phyloP scores from a whole-genome alignment of 2,113 vertebrate species.

The Antechinus stuartii region DNA sequence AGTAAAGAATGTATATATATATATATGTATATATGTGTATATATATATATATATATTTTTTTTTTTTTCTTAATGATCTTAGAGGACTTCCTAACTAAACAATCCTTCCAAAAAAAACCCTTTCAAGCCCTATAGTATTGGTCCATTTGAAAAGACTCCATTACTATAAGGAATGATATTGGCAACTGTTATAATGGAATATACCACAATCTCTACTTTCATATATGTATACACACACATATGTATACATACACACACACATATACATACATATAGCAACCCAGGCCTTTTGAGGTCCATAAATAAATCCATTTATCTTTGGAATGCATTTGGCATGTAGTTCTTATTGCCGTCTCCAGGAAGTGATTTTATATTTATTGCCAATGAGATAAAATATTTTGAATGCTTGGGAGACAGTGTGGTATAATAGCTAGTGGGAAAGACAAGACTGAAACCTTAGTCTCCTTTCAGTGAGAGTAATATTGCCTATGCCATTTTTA shows the following conservation, averaged over 20 bases:
- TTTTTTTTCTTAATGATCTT: neutral
- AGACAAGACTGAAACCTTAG: conserved; percentile 16
- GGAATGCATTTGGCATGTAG: conserved; percentile 55
- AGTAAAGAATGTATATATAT: neutral
- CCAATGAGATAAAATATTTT: conserved; percentile 50
- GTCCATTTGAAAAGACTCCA: neutral
- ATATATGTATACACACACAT: neutral
- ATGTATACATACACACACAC: no score
- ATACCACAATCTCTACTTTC: neutral
- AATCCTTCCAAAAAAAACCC: neutral
- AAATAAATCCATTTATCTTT: conserved; percentile 38
- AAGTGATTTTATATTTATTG: conserved; percentile 67
- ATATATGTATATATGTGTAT: no score
- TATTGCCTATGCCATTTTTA: neutral
- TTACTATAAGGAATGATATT: neutral
- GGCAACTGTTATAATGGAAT: neutral
- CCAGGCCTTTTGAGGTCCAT: conserved; percentile 13
- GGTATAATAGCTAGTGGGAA: conserved; percentile 24
- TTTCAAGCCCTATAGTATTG: neutral
- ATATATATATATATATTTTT: no score
- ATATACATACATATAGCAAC: no score
- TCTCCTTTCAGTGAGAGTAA: conserved; percentile 19
- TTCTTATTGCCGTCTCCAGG: conserved; percentile 36
- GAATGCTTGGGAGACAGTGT: neutral
- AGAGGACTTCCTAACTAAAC: neutral